Conservation (phyloP, 2,113 vertebrate species). For the Brachypteracias leptosomus region DNA sequence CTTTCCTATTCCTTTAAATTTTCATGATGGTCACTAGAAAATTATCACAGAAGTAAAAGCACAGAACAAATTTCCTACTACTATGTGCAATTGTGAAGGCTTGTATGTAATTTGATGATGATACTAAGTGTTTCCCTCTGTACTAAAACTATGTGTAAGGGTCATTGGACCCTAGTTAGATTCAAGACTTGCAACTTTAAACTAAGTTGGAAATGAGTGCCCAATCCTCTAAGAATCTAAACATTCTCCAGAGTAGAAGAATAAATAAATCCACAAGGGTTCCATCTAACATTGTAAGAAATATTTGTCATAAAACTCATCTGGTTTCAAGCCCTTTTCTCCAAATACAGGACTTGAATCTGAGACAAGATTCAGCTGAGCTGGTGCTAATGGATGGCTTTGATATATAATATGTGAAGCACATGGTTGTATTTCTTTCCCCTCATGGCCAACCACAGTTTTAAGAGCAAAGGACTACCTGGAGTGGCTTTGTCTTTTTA, state of each 20-base stretch:
- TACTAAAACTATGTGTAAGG: not conserved
- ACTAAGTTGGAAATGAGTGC: not conserved
- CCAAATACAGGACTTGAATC: not conserved
- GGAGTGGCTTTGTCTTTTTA: not conserved
- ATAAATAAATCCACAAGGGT: not conserved
- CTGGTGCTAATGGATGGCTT: not conserved
- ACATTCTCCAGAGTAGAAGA: not conserved
- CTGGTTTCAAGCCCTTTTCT: constrained; percentile 22
- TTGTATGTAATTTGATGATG: not conserved
- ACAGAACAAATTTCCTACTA: not conserved
- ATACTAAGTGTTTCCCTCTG: not conserved
- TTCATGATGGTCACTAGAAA: not conserved
- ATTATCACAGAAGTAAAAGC: not conserved
- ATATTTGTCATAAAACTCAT: not conserved
- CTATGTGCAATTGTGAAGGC: not conserved
- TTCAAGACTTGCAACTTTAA: not conserved
- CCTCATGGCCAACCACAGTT: not conserved
- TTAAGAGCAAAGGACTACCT: not conserved
- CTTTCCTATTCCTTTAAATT: not conserved
- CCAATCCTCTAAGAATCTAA: not conserved
- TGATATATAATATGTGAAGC: not conserved
- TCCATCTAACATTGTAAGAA: not conserved
- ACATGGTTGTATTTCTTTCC: not conserved
- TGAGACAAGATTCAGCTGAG: not conserved
- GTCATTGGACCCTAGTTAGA: not conserved